Base-by-base conservation (phyloP, 2,797 vertebrate genomes). In the Siniperca scherzeri region DNA sequence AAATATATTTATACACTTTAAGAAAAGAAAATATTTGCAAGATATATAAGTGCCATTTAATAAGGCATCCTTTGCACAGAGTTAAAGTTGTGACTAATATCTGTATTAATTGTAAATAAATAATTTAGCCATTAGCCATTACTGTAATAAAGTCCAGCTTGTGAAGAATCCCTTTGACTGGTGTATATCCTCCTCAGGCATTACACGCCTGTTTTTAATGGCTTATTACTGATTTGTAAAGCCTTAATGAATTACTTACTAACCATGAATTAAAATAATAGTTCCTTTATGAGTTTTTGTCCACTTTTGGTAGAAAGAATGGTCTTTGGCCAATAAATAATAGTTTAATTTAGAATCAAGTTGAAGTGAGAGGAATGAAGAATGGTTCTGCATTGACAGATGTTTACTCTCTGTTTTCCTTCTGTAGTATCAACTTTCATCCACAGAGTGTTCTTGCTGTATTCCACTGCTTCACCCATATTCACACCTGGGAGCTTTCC, bases 401-500 rank as follows among this genome's bases (percentile, higher is more conserved):
- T 27, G 30, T 80, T 74, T 46, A 19, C 11, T 60, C 0, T 17
- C 22, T 27, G 30, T 80, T 74, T 46, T 13, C 11, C 52, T 0
- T 17, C 22, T 57, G 21, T 17, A 46, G 14, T 46, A 57, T 17
- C 40, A 5, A 40, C 40, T 60, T 59, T 4, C 60, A 52, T 42
- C 2, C 42, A 46, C 22, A 50, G 21, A n/a, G 1, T 30, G 5
- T 22, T 25, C n/a, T 13, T 46, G 8, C 1, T 36, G 27, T 21
- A 7, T 48, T n/a, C 3, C 33, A 59, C 25, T 72, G 4, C 30
- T 17, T 50, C 30, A 53, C 16, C 40, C 33, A 61, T 10, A 48
- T 50, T 19, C 46, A 61, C 42, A 67, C 76, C 69, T 64, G 44
- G 42, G 25, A 66, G 36, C 27, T 56, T 48, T 48, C 22, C 61